phyloP scores from a whole-genome alignment of 1,140 invertebrate genomes.

The Cylas formicarius region DNA sequence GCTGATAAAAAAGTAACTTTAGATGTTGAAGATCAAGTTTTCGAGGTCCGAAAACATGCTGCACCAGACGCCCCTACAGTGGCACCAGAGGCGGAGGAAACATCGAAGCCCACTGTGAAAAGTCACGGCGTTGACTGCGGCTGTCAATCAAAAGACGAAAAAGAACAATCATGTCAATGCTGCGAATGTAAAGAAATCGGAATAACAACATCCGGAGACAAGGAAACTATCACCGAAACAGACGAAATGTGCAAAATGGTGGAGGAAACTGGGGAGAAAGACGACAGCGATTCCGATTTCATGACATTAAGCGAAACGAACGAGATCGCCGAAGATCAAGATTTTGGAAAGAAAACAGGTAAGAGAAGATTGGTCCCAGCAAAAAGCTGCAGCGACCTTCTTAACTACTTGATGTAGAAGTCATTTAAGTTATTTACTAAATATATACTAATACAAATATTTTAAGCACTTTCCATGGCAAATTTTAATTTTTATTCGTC shows the following conservation, averaged over 20 bases:
- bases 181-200: constrained; percentile 26
- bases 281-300: constrained; percentile 18
- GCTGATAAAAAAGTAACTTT: too few species aligned
- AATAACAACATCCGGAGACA: constrained; percentile 20
- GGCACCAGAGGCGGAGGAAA: too few species aligned
- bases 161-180: constrained; percentile 29
- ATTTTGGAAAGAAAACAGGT: constrained; percentile 10
- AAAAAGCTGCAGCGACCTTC: not conserved
- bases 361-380: not conserved
- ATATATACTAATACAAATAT: too few species aligned
- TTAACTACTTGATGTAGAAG: not conserved
- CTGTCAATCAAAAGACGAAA: constrained; percentile 24
- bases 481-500: too few species aligned
- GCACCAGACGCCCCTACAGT: too few species aligned
- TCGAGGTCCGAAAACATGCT: too few species aligned
- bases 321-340: constrained; percentile 2
- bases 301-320: constrained; percentile 15
- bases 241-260: constrained; percentile 8
- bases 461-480: too few species aligned
- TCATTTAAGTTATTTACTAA: too few species aligned
- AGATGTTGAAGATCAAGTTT: too few species aligned
- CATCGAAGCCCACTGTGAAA: too few species aligned
- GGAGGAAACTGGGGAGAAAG: constrained; percentile 6
- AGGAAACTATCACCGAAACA: constrained; percentile 20
- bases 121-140: constrained; percentile 18